Evolutionary conservation across 2,113 vertebrate genomes (phyloP), one percentile per base, ranked within the genome.

Genomic region (Ophthalmolycus amberensis): DNA sequence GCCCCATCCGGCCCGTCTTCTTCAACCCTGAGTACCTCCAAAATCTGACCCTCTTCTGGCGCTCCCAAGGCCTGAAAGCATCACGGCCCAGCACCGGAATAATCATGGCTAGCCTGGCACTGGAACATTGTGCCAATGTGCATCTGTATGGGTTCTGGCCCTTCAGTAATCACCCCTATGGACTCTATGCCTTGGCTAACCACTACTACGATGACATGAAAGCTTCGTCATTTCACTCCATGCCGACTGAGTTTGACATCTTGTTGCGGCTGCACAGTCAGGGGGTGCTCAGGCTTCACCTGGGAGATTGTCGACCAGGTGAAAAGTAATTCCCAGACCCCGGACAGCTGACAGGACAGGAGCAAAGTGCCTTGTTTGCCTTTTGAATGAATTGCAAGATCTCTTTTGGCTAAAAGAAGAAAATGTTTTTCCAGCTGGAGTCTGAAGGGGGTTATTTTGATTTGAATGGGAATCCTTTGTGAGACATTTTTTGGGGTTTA

Each of bases 81-180:
- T 90, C 88, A 5, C 95, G 97, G 1, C 93, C 97, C 73, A 99
- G 97, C 80, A 96, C 96, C 0, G 98, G 98, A 50, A 85, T 99
- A 22, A 98, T 99, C 90, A 95, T 99, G 84, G 90, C 93, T 5
- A 99, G 97, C 27, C 75, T 97, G 29, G 98, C 97, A 0, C 83
- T 99, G 78, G 98, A 99, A 74, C 87, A 98, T 40, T 99, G 98
- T 75, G 66, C 94, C 75, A 94, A 95, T 0, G 97, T 99, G 78
- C 95, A 96, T 54, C 91, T 99, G 1, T 99, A 98, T 1, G 98
- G 98, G 4, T 99, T 99, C 86, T 99, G 98, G 98, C 98, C 98
- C 40, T 99, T 98, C 87, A 93, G 90, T 25, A 92, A 92, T 78
- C 96, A 96, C 71, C 87, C 94, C 0, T 81, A 95, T 5, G 89